Percentiles rank a stretch among this genome's conserved stretches.
Evolutionary conservation across 2,888 invertebrate genomes (phyloP).

Genomic region (Enchytraeus crypticus): DNA sequence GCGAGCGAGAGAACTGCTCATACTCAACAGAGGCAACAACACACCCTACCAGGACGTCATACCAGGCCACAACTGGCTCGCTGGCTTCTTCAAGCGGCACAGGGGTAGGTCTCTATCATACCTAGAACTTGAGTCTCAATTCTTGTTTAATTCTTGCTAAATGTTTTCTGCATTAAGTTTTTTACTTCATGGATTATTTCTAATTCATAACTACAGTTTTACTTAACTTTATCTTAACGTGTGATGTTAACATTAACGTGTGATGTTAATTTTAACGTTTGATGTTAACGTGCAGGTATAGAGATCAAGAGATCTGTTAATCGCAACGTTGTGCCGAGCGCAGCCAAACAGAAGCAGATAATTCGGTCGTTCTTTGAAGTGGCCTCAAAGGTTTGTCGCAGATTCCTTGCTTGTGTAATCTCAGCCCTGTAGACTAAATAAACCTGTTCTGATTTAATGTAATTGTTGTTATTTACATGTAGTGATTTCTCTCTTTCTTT

Average conservation of each 20-base stretch:
- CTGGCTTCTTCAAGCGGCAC: slow-evolving; percentile 30
- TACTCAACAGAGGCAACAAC: slow-evolving; percentile 27
- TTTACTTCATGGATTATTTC: too few species aligned
- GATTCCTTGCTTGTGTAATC: too few species aligned
- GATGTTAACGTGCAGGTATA: too few species aligned
- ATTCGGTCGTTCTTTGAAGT: slow-evolving; percentile 26
- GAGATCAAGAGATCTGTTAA: slow-evolving; percentile 22
- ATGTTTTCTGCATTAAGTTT: background rate
- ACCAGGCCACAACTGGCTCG: slow-evolving; percentile 31
- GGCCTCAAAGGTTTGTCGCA: slow-evolving; percentile 10
- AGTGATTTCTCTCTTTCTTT: background rate
- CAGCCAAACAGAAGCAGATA: slow-evolving; percentile 24
- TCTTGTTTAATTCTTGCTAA: background rate
- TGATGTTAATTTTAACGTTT: too few species aligned
- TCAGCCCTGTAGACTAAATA: too few species aligned
- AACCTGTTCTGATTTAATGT: too few species aligned
- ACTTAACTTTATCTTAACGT: too few species aligned
- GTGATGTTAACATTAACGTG: too few species aligned
- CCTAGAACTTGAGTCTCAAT: background rate
- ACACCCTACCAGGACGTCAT: slow-evolving; percentile 23
- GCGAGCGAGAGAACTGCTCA: slow-evolving; percentile 27
- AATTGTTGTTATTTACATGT: background rate
- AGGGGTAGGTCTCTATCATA: slow-evolving; percentile 17
- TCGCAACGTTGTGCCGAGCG: slow-evolving; percentile 18
- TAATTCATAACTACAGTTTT: too few species aligned